Evolutionary conservation across 2,888 invertebrate species (phyloP).

Genomic region (Acanthosepion lycidas): DNA sequence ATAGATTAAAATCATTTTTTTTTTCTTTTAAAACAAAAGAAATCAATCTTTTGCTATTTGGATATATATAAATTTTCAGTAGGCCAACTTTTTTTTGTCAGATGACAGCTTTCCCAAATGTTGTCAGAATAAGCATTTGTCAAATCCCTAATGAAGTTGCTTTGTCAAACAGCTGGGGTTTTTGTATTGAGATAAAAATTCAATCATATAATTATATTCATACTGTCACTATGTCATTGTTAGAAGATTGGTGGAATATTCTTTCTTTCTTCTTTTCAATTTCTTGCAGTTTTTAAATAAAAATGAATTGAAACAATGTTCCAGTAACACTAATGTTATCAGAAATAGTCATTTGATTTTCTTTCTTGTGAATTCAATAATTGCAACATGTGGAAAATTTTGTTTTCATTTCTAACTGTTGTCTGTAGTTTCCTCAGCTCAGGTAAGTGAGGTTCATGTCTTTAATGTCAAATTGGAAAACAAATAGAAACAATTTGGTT

Average conservation of each 20-base stretch:
- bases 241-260: background rate
- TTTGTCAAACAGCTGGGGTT: background rate
- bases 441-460: background rate
- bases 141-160: background rate
- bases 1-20: background rate
- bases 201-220: background rate
- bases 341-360: background rate
- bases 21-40: background rate
- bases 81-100: background rate
- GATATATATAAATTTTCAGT: background rate
- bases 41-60: background rate
- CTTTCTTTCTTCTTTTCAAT: background rate
- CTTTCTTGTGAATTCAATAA: background rate
- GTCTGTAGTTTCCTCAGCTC: background rate
- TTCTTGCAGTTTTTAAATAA: background rate
- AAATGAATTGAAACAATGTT: background rate
- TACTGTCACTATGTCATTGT: background rate
- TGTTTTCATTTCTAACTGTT: background rate
- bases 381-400: background rate
- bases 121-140: background rate
- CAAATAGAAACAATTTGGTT: background rate
- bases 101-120: background rate
- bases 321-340: background rate
- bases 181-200: background rate
- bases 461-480: background rate